Conservation (phyloP, 2,113 vertebrate species). For the Halcyon senegalensis region DNA sequence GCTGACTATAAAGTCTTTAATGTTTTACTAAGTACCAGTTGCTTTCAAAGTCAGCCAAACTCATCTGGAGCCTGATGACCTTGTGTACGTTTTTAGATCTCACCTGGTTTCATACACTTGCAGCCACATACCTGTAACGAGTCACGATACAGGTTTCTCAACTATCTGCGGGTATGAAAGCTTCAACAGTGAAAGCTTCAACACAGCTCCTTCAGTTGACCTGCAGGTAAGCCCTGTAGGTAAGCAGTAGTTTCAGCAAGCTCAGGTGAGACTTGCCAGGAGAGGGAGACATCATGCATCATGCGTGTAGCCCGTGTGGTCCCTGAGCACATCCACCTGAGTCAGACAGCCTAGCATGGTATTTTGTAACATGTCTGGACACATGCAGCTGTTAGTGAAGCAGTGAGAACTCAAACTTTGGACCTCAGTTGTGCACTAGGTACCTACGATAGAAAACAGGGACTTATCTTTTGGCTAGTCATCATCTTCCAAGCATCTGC, state of each 20-base stretch:
- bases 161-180: neutral
- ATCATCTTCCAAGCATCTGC: neutral
- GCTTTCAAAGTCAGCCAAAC: neutral
- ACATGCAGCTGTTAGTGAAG: neutral
- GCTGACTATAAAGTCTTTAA: neutral
- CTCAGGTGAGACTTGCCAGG: slow-evolving; percentile 48
- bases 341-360: neutral
- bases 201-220: neutral
- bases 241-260: neutral
- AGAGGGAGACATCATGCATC: slow-evolving; percentile 62
- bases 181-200: neutral
- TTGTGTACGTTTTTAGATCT: neutral
- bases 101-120: neutral
- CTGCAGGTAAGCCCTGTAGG: neutral
- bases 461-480: neutral
- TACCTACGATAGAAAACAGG: neutral
- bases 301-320: neutral
- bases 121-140: neutral
- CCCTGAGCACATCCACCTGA: neutral
- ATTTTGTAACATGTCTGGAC: neutral
- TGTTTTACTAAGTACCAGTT: slow-evolving; percentile 7
- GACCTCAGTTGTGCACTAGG: neutral
- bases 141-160: neutral
- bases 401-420: neutral
- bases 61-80: neutral